These are phyloP conservation scores for Lamproptera curius DNA, from an alignment of 2,888 invertebrate genomes.

Conservation along the genomic window DNA sequence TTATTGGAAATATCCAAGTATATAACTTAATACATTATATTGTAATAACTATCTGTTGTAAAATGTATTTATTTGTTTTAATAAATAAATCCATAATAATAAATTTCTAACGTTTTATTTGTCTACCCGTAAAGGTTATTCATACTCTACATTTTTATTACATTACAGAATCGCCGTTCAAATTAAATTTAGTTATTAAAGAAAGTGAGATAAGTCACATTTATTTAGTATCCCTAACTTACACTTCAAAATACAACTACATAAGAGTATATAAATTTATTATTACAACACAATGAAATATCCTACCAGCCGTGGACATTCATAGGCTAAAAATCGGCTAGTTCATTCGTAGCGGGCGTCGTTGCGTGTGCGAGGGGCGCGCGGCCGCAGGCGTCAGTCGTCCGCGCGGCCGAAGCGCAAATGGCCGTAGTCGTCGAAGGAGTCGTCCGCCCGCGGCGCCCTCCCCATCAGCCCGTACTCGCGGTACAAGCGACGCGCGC, in stretches of 20 bases:
- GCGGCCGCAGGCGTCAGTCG: slow-evolving; percentile 46
- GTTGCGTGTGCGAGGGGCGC: slow-evolving; percentile 19
- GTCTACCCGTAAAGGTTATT: slow-evolving; percentile 8
- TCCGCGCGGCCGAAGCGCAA: slow-evolving; percentile 83
- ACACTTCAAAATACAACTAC: too few relatives aligned
- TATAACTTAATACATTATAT: slow-evolving; percentile 47
- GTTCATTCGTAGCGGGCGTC: slow-evolving; percentile 24
- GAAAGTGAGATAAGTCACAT: too few relatives aligned
- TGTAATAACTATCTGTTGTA: slow-evolving; percentile 69
- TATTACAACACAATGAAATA: slow-evolving; percentile 37
- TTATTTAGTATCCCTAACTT: too few relatives aligned
- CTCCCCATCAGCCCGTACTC: slow-evolving; percentile 79
- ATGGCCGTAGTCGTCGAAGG: slow-evolving; percentile 87
- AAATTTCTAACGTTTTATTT: slow-evolving; percentile 32
- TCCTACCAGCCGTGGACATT: slow-evolving; percentile 57
- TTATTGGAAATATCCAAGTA: slow-evolving; percentile 33
- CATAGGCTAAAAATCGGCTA: slow-evolving; percentile 3
- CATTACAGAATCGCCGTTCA: too few relatives aligned
- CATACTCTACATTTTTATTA: neutral
- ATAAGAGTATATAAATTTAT: too few relatives aligned
- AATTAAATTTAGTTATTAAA: too few relatives aligned
- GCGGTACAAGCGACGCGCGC: slow-evolving; percentile 58
- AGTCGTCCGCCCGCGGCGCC: slow-evolving; percentile 73
- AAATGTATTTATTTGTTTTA: slow-evolving; percentile 76
- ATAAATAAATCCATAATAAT: slow-evolving; percentile 59